These are phyloP conservation scores for Antheraea pernyi DNA, from an alignment of 1,140 invertebrate genomes.

Conservation along the genomic window DNA sequence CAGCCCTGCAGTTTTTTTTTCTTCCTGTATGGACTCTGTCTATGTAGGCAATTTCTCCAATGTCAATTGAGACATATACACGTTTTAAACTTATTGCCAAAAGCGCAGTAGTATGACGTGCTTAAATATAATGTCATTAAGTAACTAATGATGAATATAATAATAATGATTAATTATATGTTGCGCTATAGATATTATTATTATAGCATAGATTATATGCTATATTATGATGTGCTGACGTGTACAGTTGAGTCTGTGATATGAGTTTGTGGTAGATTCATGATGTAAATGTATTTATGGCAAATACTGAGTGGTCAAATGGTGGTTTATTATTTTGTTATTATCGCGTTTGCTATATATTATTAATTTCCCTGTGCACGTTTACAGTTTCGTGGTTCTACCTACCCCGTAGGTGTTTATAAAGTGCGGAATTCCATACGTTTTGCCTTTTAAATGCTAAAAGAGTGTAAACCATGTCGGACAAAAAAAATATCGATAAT, in stretches of 20 bases:
- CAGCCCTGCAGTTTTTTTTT: too few species aligned
- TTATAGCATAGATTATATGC: too few species aligned
- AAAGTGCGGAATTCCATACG: not conserved
- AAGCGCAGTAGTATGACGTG: too few species aligned
- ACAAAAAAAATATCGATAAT: constrained; percentile 63
- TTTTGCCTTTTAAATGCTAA: constrained; percentile 53
- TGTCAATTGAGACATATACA: too few species aligned
- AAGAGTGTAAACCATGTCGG: constrained; percentile 58
- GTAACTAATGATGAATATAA: too few species aligned
- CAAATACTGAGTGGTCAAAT: not conserved
- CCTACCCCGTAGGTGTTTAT: not conserved
- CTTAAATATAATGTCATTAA: too few species aligned
- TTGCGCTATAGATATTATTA: too few species aligned
- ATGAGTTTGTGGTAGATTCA: not conserved
- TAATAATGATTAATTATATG: too few species aligned
- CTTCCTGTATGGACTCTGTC: too few species aligned
- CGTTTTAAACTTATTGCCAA: too few species aligned
- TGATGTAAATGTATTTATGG: not conserved
- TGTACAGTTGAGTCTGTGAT: not conserved
- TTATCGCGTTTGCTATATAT: not conserved
- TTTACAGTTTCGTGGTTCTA: not conserved
- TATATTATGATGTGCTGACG: not conserved
- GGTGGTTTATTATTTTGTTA: constrained; percentile 2
- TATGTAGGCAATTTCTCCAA: too few species aligned
- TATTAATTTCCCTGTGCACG: not conserved